Conservation (phyloP, 2,113 vertebrate genomes). For the Lophochroa leadbeateri region DNA sequence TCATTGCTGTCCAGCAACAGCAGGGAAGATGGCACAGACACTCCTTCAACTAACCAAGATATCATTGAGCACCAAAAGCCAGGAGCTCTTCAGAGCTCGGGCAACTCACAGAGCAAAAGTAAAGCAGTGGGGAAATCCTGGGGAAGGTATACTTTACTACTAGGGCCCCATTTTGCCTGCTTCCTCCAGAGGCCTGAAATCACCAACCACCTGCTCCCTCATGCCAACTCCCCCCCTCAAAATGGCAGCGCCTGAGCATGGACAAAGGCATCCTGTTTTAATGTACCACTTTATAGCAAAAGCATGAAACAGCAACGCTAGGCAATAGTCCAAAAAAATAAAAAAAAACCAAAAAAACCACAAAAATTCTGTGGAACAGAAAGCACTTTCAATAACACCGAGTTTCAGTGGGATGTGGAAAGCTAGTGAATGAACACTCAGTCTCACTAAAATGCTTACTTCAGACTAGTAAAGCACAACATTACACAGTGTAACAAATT, state of each 20-base stretch:
- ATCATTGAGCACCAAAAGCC: neutral
- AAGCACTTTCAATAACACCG: neutral
- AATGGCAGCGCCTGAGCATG: accelerated
- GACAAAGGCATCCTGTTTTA: slow-evolving; percentile 44
- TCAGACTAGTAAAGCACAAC: neutral
- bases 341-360: neutral
- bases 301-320: neutral
- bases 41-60: neutral
- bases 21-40: neutral
- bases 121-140: neutral
- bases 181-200: neutral
- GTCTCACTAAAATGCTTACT: neutral
- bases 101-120: neutral
- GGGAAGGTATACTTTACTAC: neutral
- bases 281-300: neutral
- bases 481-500: neutral
- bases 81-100: neutral
- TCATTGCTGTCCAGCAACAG: accelerated
- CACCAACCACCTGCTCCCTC: neutral
- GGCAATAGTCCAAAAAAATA: neutral
- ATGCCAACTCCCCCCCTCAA: accelerated
- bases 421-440: neutral
- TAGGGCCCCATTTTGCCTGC: neutral
- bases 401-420: neutral
- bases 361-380: neutral